Percentiles rank a stretch among this genome's conserved stretches.
These are phyloP conservation scores for Bubo scandiacus DNA, from an alignment of 2,113 vertebrate genomes.

Conservation along the genomic window DNA sequence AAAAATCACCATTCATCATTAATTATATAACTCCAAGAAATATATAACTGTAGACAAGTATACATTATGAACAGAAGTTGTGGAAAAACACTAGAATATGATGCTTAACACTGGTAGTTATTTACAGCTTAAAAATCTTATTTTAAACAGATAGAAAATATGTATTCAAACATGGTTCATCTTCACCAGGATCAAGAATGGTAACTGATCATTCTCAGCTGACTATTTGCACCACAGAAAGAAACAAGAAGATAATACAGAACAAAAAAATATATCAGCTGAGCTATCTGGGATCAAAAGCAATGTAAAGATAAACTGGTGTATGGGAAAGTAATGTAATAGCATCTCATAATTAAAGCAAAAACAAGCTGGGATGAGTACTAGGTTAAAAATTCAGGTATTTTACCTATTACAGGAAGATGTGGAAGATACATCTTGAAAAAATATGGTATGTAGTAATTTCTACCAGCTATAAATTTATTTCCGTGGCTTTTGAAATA, in stretches of 20 bases:
- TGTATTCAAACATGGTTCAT: neutral
- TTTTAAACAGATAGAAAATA: neutral
- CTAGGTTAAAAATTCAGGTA: neutral
- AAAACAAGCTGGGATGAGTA: neutral
- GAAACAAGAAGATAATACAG: neutral
- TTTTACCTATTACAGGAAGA: neutral
- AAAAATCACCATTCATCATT: neutral
- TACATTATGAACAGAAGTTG: neutral
- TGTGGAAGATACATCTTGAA: neutral
- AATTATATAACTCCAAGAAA: neutral
- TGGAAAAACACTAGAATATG: neutral
- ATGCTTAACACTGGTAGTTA: neutral
- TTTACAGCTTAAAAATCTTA: neutral
- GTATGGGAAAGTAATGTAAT: neutral
- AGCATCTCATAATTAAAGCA: neutral
- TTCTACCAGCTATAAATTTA: neutral
- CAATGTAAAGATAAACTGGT: neutral
- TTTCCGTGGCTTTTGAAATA: neutral
- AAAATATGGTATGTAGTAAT: neutral
- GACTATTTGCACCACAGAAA: neutral
- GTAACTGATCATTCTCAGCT: neutral
- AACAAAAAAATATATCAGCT: neutral
- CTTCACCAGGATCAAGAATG: neutral
- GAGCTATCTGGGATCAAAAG: neutral
- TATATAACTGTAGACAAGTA: neutral